These are phyloP conservation scores for Myotis myotis DNA, from an alignment of 2,797 vertebrate species.

Conservation along the genomic window DNA sequence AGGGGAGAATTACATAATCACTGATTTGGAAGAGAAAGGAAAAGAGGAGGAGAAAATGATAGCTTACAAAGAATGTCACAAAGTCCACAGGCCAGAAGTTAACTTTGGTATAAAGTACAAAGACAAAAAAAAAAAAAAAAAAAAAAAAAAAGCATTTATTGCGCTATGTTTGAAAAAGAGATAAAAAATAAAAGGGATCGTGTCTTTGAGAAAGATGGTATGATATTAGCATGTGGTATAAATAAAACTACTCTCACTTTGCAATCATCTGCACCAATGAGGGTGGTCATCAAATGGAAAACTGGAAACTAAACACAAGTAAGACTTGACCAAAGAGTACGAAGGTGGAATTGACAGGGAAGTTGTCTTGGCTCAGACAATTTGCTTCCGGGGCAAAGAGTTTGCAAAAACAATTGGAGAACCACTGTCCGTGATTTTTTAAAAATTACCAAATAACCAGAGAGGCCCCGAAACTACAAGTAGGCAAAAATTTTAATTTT, in stretches of 20 bases:
- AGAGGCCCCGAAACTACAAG: neutral
- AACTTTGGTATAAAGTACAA: neutral
- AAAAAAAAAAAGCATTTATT: neutral
- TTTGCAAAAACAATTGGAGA: slow-evolving; percentile 27
- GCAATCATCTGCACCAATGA: slow-evolving; percentile 10
- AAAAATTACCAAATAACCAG: slow-evolving; percentile 24
- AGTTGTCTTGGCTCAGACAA: slow-evolving; percentile 21
- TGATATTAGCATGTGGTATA: neutral
- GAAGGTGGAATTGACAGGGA: neutral
- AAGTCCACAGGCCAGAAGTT: neutral
- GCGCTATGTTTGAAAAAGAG: neutral
- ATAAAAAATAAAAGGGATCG: neutral
- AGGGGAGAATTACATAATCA: neutral
- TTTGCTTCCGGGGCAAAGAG: slow-evolving; percentile 32
- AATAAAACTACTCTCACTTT: neutral
- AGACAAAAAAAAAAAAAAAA: neutral
- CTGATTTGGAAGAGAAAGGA: neutral
- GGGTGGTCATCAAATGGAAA: slow-evolving; percentile 1
- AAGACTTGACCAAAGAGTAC: neutral
- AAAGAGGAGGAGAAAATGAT: neutral
- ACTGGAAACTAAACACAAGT: slow-evolving; percentile 27
- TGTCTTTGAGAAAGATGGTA: neutral
- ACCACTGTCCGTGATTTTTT: neutral
- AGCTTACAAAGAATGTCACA: neutral
- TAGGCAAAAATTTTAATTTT: slow-evolving; percentile 30